Evolutionary conservation across 2,888 invertebrate genomes (phyloP).

Genomic region (Lepidochrysops patricia): DNA sequence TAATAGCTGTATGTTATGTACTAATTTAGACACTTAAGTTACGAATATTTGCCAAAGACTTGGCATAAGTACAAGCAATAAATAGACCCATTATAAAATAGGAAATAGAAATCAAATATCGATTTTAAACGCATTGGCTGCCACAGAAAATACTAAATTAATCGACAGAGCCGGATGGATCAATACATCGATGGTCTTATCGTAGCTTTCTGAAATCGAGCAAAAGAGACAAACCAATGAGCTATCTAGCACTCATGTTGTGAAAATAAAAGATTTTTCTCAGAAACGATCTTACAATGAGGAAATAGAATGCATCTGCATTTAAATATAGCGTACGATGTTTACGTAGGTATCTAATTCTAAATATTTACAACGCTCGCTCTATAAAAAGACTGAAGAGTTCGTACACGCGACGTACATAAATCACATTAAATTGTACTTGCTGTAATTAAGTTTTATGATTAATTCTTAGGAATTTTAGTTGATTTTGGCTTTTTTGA

Average conservation of each 20-base stretch:
- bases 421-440: neutral
- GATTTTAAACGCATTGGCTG: neutral
- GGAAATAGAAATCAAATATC: neutral
- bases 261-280: neutral
- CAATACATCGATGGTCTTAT: too few species aligned
- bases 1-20: neutral
- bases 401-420: neutral
- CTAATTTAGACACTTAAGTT: neutral
- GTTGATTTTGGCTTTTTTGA: too few species aligned
- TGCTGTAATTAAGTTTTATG: neutral
- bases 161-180: too few species aligned
- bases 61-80: neutral
- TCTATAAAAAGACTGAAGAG: slow-evolving; percentile 1
- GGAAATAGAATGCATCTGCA: slow-evolving; percentile 15
- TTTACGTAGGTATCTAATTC: slow-evolving; percentile 17
- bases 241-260: too few species aligned
- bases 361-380: slow-evolving; percentile 8
- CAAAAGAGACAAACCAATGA: too few species aligned
- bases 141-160: too few species aligned
- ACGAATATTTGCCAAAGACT: neutral
- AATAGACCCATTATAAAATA: neutral
- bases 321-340: slow-evolving; percentile 23
- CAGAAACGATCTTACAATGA: neutral
- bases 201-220: too few species aligned
- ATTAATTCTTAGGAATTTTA: neutral